Evolutionary conservation across 2,113 vertebrate genomes (phyloP).

Genomic region (Petroica traversi): DNA sequence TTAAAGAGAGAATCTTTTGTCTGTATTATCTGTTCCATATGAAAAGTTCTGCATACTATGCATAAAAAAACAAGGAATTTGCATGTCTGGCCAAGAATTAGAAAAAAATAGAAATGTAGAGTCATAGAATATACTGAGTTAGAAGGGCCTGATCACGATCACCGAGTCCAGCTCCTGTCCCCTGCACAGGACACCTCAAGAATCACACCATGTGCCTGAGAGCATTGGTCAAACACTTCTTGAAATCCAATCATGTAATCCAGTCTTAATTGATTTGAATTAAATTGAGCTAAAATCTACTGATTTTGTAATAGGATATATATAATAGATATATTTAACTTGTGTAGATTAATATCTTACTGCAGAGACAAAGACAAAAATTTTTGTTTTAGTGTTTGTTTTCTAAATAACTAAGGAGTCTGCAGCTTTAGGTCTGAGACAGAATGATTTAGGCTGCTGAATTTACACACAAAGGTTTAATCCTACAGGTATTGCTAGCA

Average conservation of each 20-base stretch:
- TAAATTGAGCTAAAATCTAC: not conserved
- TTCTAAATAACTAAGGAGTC: not conserved
- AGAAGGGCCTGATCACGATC: not conserved
- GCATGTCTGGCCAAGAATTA: not conserved
- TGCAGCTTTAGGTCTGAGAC: not conserved
- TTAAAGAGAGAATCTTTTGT: not conserved
- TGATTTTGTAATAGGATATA: not conserved
- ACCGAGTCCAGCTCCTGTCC: not conserved
- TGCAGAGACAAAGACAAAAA: not conserved
- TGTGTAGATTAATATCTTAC: not conserved
- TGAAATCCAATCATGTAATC: not conserved
- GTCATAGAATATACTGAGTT: not conserved
- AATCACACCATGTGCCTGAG: not conserved
- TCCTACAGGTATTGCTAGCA: not conserved
- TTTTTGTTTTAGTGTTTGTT: not conserved
- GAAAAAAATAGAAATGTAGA: not conserved
- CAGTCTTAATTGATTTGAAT: not conserved
- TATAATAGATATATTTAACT: not conserved
- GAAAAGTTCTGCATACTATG: not conserved
- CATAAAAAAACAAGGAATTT: not conserved
- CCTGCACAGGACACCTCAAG: not conserved
- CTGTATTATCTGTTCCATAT: not conserved
- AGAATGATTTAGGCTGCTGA: not conserved
- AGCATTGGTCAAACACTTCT: not conserved
- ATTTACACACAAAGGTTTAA: not conserved